These are phyloP conservation scores for Alligator mississippiensis DNA, from an alignment of 2,113 vertebrate species.

Conservation along the genomic window DNA sequence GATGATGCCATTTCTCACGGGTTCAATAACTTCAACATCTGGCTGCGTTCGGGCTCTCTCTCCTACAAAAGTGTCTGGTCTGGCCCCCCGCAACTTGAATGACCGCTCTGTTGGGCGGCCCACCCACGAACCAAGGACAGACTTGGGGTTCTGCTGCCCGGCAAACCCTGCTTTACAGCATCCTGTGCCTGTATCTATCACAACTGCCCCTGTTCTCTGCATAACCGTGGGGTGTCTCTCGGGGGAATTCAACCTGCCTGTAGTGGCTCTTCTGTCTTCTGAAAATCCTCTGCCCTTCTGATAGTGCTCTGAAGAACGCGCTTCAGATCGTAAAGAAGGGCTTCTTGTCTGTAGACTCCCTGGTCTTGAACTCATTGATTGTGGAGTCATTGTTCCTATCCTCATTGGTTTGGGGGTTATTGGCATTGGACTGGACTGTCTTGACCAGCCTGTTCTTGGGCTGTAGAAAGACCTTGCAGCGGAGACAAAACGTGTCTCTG, in stretches of 20 bases:
- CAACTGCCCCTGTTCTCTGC: background rate
- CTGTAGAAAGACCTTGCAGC: background rate
- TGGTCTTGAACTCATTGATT: background rate
- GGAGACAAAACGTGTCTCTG: no score
- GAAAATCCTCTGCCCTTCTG: background rate
- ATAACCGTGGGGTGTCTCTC: background rate
- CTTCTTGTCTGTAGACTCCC: background rate
- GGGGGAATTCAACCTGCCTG: background rate
- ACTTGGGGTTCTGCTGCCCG: slow-evolving; percentile 36
- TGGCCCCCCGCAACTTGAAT: accelerated
- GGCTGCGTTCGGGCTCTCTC: background rate
- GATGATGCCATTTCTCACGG: background rate
- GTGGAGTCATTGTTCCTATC: background rate
- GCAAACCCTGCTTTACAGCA: slow-evolving; percentile 64
- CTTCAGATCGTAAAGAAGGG: background rate
- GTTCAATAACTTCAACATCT: background rate
- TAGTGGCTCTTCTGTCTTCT: background rate
- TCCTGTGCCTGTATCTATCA: slow-evolving; percentile 52
- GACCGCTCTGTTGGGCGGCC: slow-evolving; percentile 13
- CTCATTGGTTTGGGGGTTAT: background rate
- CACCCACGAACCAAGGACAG: slow-evolving; percentile 43
- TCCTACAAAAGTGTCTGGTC: slow-evolving; percentile 23
- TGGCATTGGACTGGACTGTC: background rate
- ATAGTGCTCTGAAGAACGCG: background rate
- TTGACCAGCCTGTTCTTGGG: background rate